phyloP scores from a whole-genome alignment of 2,113 vertebrate genomes.

The Tachysurus fulvidraco region DNA sequence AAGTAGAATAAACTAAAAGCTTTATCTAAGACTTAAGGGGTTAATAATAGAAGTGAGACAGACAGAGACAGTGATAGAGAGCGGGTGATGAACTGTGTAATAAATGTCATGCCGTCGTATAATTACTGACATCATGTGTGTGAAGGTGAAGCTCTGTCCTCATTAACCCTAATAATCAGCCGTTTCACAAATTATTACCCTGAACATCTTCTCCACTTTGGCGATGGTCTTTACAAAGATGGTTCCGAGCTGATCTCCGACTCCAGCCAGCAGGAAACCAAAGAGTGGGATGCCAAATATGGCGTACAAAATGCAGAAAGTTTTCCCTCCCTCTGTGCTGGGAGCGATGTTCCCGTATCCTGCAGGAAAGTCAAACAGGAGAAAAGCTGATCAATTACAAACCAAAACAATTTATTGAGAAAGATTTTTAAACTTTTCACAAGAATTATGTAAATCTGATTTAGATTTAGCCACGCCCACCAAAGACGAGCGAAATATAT shows the following conservation, averaged over 20 bases:
- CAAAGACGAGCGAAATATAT: background rate
- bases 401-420: background rate
- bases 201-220: conserved; percentile 93
- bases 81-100: background rate
- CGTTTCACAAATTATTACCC: conserved; percentile 75
- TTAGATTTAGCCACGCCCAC: background rate
- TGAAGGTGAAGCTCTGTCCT: background rate
- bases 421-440: background rate
- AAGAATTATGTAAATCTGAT: background rate
- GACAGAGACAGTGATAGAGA: background rate
- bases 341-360: conserved; percentile 96
- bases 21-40: background rate
- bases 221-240: conserved; percentile 96
- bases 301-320: conserved; percentile 96
- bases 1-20: background rate
- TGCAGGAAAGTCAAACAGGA: conserved; percentile 53
- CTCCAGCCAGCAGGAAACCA: conserved; percentile 93
- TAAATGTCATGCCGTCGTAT: background rate
- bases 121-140: background rate
- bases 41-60: background rate
- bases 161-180: background rate
- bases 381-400: background rate
- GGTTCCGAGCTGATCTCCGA: conserved; percentile 95
- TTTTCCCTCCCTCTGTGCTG: conserved; percentile 92
- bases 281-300: conserved; percentile 96